phyloP scores from a whole-genome alignment of 2,113 vertebrate genomes.

The Pelmatolapia mariae region DNA sequence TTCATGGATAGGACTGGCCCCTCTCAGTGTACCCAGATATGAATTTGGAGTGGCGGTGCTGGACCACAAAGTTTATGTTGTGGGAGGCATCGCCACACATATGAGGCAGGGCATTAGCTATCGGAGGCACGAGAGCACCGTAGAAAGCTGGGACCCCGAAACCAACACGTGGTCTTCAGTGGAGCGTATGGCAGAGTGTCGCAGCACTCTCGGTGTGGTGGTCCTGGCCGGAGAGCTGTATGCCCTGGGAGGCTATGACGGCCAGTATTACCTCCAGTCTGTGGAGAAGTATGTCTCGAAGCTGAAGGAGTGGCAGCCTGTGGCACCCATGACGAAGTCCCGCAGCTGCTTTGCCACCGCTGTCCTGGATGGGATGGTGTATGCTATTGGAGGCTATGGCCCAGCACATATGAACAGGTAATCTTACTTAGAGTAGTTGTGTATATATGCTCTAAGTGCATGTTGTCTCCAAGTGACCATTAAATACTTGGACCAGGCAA shows the following conservation, averaged over 20 bases:
- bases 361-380: conserved; percentile 93
- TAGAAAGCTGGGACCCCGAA: conserved; percentile 96
- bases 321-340: conserved; percentile 93
- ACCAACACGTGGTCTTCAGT: conserved; percentile 91
- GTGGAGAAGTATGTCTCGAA: conserved; percentile 97
- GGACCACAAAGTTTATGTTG: conserved; percentile 92
- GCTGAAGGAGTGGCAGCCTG: conserved; percentile 88
- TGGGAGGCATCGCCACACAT: conserved; percentile 93
- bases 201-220: conserved; percentile 88
- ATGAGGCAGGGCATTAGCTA: conserved; percentile 89
- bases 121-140: conserved; percentile 89
- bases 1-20: conserved; percentile 96
- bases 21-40: conserved; percentile 87
- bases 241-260: conserved; percentile 92
- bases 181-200: conserved; percentile 88
- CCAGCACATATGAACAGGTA: conserved; percentile 99
- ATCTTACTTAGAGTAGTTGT: neutral
- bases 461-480: neutral
- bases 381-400: conserved; percentile 94
- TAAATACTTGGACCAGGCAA: neutral
- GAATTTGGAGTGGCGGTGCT: conserved; percentile 94
- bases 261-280: conserved; percentile 91
- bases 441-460: accelerated
- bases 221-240: conserved; percentile 93
- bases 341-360: conserved; percentile 94